A percentile compares a stretch with the other conserved stretches of the same genome.
Conservation (phyloP, 2,113 vertebrate genomes). For the Eublepharis macularius region DNA sequence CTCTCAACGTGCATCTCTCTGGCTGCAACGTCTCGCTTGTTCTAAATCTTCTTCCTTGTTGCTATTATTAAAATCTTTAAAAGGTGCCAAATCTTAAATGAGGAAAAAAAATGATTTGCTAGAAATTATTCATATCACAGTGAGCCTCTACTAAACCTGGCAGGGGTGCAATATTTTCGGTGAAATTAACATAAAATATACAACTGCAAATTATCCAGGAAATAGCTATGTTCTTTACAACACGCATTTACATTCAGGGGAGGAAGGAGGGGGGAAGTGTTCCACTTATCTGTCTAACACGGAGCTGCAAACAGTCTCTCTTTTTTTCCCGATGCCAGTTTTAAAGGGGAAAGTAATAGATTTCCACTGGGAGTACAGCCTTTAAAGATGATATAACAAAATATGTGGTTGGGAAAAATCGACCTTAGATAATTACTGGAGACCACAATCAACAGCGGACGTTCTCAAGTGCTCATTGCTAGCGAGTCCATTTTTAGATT, state of each 20-base stretch:
- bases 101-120: constrained; percentile 81
- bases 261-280: constrained; percentile 42
- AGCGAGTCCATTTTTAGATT: constrained; percentile 56
- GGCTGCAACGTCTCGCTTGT: constrained; percentile 79
- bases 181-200: constrained; percentile 89
- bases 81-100: constrained; percentile 87
- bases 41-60: constrained; percentile 84
- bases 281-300: constrained; percentile 71
- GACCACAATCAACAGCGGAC: constrained; percentile 51
- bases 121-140: constrained; percentile 88
- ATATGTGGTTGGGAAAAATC: constrained; percentile 54
- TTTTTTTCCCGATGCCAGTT: constrained; percentile 52
- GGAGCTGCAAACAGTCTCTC: constrained; percentile 67
- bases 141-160: constrained; percentile 83
- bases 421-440: constrained; percentile 64
- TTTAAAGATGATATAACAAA: constrained; percentile 50
- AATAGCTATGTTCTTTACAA: constrained; percentile 83
- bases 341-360: constrained; percentile 71
- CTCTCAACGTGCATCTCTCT: constrained; percentile 77
- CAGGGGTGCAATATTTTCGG: constrained; percentile 85
- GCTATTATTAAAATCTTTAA: constrained; percentile 85
- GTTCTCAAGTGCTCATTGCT: constrained; percentile 38
- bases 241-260: constrained; percentile 74
- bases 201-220: constrained; percentile 86
- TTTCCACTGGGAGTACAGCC: constrained; percentile 41